Conservation (phyloP, 2,888 invertebrate species). For the Syrphus vitripennis region DNA sequence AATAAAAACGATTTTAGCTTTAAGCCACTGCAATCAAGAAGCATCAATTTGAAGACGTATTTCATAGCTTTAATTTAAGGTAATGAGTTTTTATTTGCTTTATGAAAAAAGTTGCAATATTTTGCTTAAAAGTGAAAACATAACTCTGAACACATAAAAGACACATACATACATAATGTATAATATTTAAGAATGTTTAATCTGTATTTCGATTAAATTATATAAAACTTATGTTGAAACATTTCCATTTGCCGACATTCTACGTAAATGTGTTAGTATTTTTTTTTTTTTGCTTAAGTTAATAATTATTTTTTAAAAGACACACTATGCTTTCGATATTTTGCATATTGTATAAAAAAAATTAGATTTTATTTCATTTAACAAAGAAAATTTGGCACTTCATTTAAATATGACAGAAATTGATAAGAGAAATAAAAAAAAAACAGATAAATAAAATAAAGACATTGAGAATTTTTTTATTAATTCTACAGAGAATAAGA, state of each 20-base stretch:
- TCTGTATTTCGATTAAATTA: slow-evolving; percentile 50
- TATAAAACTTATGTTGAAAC: slow-evolving; percentile 62
- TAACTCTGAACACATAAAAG: neutral
- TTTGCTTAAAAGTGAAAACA: slow-evolving; percentile 25
- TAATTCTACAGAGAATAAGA: no score
- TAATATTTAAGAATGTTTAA: slow-evolving; percentile 11
- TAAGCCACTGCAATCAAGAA: slow-evolving; percentile 65
- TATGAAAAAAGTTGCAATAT: neutral
- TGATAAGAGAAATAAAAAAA: slow-evolving; percentile 23
- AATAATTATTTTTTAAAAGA: slow-evolving; percentile 37
- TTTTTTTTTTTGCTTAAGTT: slow-evolving; percentile 36
- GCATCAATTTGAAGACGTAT: slow-evolving; percentile 50
- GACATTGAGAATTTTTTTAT: slow-evolving; percentile 44
- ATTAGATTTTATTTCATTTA: slow-evolving; percentile 42
- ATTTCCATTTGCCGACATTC: slow-evolving; percentile 64
- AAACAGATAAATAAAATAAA: slow-evolving; percentile 18
- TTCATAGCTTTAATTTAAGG: slow-evolving; percentile 22
- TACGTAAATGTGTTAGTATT: slow-evolving; percentile 52
- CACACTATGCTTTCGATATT: neutral
- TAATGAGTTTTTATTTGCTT: slow-evolving; percentile 13
- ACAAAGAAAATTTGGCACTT: slow-evolving; percentile 27
- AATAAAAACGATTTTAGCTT: slow-evolving; percentile 44
- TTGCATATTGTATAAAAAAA: slow-evolving; percentile 27
- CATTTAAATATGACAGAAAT: slow-evolving; percentile 49
- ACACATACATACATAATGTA: slow-evolving; percentile 38